phyloP scores from a whole-genome alignment of 2,113 vertebrate species.

The Heterocephalus glaber region DNA sequence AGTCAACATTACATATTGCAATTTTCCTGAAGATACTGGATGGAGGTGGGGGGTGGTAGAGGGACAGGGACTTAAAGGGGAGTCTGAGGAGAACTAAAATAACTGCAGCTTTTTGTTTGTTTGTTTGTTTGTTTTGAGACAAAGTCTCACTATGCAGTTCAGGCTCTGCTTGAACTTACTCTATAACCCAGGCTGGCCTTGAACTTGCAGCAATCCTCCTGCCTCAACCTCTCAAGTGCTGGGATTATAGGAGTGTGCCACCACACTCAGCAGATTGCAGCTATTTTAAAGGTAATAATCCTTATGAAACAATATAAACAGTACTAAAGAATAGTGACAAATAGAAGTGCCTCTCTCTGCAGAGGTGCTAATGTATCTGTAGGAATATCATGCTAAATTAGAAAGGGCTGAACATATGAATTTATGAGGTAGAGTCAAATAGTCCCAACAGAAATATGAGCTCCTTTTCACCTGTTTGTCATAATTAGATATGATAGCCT shows the following conservation, averaged over 20 bases:
- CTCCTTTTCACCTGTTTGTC: background rate
- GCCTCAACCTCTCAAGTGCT: no score
- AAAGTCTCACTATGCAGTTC: no score
- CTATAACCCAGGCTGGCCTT: no score
- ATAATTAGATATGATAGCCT: background rate
- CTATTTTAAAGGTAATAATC: background rate
- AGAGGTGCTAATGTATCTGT: accelerated
- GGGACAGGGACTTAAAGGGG: background rate
- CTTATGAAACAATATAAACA: background rate
- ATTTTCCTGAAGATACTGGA: background rate
- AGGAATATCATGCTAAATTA: background rate
- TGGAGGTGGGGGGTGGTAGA: background rate
- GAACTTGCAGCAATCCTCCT: no score
- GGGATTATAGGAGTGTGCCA: no score
- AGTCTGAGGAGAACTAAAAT: background rate
- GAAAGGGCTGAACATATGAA: background rate
- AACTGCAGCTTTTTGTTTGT: no score
- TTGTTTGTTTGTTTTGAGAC: no score
- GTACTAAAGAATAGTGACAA: background rate
- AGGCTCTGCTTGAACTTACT: no score
- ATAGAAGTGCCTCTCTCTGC: background rate
- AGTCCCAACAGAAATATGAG: background rate
- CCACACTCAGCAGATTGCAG: no score
- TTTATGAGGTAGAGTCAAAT: background rate
- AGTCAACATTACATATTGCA: background rate